Evolutionary conservation across 2,888 invertebrate species (phyloP), one percentile per base, ranked within the genome.

Genomic region (Colletes collaris): DNA sequence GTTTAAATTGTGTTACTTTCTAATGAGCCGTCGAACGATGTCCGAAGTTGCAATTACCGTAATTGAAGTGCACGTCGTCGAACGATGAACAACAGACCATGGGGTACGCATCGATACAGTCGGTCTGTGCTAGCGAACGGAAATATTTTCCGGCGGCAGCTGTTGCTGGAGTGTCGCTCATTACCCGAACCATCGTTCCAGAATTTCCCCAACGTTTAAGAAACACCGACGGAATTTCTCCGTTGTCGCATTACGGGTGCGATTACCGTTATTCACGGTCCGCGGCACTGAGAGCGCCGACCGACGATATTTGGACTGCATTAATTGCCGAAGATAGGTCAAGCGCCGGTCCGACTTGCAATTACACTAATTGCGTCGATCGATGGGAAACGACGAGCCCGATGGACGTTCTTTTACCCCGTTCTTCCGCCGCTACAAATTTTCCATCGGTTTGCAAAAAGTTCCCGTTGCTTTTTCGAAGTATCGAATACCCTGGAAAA

Each of bases 1-100:
- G 59, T 73, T 79, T 59, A 68, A 67, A 79, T 79, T 68, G 55
- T 64, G 58, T 79, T 79, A 71, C 72, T 79, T 79, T 72, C 59
- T 71, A 72, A 79, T 63, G 60, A 79, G 44, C 59, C 53, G 53
- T 56, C 64, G 64, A 16, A 19, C 49, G 68, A 44, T 52, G 50
- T 16, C 44, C 46, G 62, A 74, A 75, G 49, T 71, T 49, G 80
- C 64, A 70, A 63, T 75, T 80, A 75, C 56, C 56, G 64, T 80
- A 80, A 81, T 80, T 80, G 67, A 70, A 68, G 71, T 27, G 27
- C 50, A 13, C 49, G 19, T n/a, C 13, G 58, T 27, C 8, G 66
- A 11, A 49, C 64, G 55, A 11, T 1, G 16, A 6, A 13, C 11
- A 40, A n/a, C 72, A 13, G 13, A 37, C 10, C 10, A 3, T 19